Conservation (phyloP, 2,888 invertebrate genomes). For the Zaprionus bogoriensis region DNA sequence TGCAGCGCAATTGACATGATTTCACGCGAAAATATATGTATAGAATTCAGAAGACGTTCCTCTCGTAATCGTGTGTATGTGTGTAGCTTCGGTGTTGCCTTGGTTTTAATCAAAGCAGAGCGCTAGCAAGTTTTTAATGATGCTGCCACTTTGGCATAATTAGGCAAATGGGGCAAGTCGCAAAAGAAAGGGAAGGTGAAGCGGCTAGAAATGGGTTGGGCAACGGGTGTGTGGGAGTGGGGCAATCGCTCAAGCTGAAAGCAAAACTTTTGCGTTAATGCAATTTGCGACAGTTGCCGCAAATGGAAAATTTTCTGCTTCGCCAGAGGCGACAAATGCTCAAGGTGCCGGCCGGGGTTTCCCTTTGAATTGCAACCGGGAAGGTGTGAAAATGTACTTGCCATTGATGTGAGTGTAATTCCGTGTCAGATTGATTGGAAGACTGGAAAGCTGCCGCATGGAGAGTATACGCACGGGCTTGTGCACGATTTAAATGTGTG, state of each 20-base stretch:
- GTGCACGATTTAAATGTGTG: no score
- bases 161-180: constrained; percentile 64
- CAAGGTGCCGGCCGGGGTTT: not conserved
- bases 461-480: no score
- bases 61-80: not conserved
- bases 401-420: constrained; percentile 35
- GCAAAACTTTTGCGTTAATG: constrained; percentile 70
- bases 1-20: constrained; percentile 70
- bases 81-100: constrained; percentile 30
- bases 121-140: constrained; percentile 68
- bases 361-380: constrained; percentile 11
- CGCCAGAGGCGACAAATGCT: constrained; percentile 13
- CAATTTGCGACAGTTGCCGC: constrained; percentile 72
- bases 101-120: constrained; percentile 59
- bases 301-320: constrained; percentile 73
- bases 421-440: constrained; percentile 52
- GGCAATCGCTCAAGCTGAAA: constrained; percentile 70
- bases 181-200: constrained; percentile 3
- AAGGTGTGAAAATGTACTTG: constrained; percentile 31
- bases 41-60: not conserved
- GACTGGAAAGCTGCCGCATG: constrained; percentile 11
- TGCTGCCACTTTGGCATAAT: constrained; percentile 71
- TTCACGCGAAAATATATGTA: constrained; percentile 38
- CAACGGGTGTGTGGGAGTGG: not conserved
- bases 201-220: constrained; percentile 1